A percentile compares a stretch with the other conserved stretches of the same genome.
Conservation (phyloP, 2,113 vertebrate species). For the Motacilla tschutschensis region DNA sequence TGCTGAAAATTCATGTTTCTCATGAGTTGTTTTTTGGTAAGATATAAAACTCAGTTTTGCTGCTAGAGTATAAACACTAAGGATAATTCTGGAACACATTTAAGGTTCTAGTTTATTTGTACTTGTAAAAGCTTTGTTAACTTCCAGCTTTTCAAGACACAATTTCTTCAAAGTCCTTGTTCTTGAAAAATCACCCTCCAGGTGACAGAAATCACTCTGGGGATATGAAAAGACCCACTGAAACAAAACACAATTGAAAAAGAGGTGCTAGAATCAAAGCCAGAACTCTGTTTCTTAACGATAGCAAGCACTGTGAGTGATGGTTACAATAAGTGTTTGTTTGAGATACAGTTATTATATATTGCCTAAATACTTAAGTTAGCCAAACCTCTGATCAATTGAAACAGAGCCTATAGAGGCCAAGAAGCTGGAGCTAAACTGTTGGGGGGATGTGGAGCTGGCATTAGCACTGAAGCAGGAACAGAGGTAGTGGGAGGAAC, state of each 20-base stretch:
- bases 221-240: not conserved
- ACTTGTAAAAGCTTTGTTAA: not conserved
- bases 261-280: not conserved
- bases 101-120: not conserved
- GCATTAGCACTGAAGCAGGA: constrained; percentile 12
- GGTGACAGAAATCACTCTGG: not conserved
- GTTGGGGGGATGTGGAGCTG: not conserved
- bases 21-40: not conserved
- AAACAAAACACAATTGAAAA: not conserved
- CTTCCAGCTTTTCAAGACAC: not conserved
- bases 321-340: constrained; percentile 22
- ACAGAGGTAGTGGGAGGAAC: constrained; percentile 40
- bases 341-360: constrained; percentile 45
- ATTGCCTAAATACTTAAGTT: constrained; percentile 57
- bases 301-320: not conserved
- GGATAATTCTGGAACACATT: not conserved
- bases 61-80: not conserved
- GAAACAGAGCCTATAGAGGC: not conserved
- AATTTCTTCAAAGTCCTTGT: not conserved
- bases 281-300: not conserved
- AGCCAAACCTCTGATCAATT: constrained; percentile 32
- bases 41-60: not conserved
- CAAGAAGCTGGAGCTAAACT: constrained; percentile 17
- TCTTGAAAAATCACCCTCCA: not conserved
- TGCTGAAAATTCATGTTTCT: not conserved